A percentile compares a stretch with the other conserved stretches of the same genome.
These are phyloP conservation scores for Trachemys scripta DNA, from an alignment of 2,113 vertebrate species.

Conservation along the genomic window DNA sequence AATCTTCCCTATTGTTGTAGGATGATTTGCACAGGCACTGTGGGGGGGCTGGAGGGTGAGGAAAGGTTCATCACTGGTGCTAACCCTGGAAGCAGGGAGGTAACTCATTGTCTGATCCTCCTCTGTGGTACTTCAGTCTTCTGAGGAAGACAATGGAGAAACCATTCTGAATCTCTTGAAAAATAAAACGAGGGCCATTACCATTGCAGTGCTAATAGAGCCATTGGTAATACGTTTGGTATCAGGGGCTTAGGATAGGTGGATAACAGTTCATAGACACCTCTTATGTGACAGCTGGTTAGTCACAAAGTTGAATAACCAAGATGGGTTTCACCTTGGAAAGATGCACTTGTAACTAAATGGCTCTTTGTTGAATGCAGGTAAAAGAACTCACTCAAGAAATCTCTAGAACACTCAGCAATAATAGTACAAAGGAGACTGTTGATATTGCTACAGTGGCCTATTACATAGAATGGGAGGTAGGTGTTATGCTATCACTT, in stretches of 20 bases:
- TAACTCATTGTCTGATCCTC: neutral
- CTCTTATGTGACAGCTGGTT: neutral
- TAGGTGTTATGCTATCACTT: neutral
- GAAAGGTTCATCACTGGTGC: neutral
- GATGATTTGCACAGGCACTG: neutral
- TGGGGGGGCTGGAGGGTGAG: neutral
- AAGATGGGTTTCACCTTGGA: neutral
- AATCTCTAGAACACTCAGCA: slow-evolving; percentile 46
- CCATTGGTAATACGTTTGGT: neutral
- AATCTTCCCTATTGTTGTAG: neutral
- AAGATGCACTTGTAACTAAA: neutral
- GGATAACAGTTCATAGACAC: neutral
- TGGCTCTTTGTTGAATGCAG: neutral
- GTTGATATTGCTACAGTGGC: slow-evolving; percentile 59
- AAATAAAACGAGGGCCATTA: neutral
- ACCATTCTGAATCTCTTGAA: neutral
- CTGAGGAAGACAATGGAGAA: neutral
- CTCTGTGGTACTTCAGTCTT: neutral
- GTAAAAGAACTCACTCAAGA: slow-evolving; percentile 44
- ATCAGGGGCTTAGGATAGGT: neutral
- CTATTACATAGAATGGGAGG: slow-evolving; percentile 57
- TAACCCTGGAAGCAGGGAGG: neutral
- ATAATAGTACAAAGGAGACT: slow-evolving; percentile 54
- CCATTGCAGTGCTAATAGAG: neutral
- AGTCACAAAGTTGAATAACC: neutral